Evolutionary conservation across 1,140 invertebrate genomes (phyloP).

Genomic region (Dendroctonus valens): DNA sequence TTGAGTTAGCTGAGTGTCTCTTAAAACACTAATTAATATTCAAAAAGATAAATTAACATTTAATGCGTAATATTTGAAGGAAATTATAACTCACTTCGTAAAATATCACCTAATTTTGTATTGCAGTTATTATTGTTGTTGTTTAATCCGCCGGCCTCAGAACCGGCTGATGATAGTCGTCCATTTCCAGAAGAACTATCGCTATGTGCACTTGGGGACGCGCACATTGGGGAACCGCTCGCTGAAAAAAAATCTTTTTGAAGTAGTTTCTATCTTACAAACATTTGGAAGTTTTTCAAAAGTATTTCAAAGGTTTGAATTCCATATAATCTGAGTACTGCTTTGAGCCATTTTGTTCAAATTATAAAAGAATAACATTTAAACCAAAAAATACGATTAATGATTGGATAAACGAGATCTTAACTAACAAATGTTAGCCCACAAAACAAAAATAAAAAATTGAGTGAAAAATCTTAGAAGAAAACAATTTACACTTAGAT

Average conservation of each 20-base stretch:
- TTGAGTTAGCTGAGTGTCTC: background rate
- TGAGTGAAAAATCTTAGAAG: no score
- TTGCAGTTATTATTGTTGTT: constrained; percentile 72
- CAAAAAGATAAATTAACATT: background rate
- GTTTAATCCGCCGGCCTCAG: constrained; percentile 65
- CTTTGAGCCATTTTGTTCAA: no score
- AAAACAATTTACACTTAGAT: no score
- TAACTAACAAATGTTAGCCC: no score
- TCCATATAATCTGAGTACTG: background rate
- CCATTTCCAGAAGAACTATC: constrained; percentile 78
- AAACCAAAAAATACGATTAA: no score
- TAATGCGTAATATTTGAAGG: background rate
- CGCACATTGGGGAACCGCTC: constrained; percentile 63
- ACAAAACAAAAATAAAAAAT: no score
- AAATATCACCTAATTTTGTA: constrained; percentile 68
- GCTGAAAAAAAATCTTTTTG: constrained; percentile 38
- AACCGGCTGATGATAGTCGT: constrained; percentile 72
- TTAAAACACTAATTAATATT: background rate
- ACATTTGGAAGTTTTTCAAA: background rate
- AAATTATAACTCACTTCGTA: constrained; percentile 53
- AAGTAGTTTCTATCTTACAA: background rate
- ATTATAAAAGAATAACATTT: no score
- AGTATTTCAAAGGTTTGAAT: background rate
- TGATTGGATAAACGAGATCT: no score
- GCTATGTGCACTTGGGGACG: constrained; percentile 77